Percentiles rank a stretch among this genome's conserved stretches.
phyloP scores from a whole-genome alignment of 2,888 invertebrate genomes.

The Parnassius orleans region DNA sequence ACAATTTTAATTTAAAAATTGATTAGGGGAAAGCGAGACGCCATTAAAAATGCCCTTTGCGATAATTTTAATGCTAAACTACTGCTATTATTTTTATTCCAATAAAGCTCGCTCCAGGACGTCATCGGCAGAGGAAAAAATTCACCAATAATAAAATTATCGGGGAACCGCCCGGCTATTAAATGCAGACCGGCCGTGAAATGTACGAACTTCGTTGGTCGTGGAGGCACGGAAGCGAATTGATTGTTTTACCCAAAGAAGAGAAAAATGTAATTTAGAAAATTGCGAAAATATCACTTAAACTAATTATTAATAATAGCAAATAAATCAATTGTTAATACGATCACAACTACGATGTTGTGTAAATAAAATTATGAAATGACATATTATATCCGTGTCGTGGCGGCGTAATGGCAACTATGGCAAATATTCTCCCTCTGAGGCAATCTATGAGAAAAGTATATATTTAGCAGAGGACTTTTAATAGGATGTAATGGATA shows the following conservation, averaged over 20 bases:
- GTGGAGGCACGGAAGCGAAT: slow-evolving; percentile 29
- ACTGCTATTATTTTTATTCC: slow-evolving; percentile 61
- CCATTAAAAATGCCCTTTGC: slow-evolving; percentile 46
- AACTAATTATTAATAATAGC: too few relatives aligned
- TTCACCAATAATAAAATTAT: slow-evolving; percentile 78
- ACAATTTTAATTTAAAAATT: slow-evolving; percentile 26
- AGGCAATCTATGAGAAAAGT: too few relatives aligned
- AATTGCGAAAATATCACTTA: slow-evolving; percentile 7
- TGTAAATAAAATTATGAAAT: too few relatives aligned
- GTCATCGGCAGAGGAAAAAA: slow-evolving; percentile 66
- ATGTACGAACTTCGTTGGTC: slow-evolving; percentile 57
- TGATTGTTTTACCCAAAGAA: slow-evolving; percentile 24
- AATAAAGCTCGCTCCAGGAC: slow-evolving; percentile 51
- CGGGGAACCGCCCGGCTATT: slow-evolving; percentile 72
- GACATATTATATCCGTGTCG: too few relatives aligned
- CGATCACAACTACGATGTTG: too few relatives aligned
- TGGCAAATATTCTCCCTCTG: too few relatives aligned
- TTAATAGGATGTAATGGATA: too few relatives aligned
- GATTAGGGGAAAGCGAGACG: slow-evolving; percentile 22
- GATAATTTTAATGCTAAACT: slow-evolving; percentile 44
- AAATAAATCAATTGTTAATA: too few relatives aligned
- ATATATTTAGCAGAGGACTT: too few relatives aligned
- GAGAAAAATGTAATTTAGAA: slow-evolving; percentile 17
- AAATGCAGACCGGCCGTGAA: slow-evolving; percentile 76
- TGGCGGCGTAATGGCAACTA: too few relatives aligned